A percentile compares a stretch with the other conserved stretches of the same genome.
phyloP scores from a whole-genome alignment of 2,888 invertebrate genomes.

The Allacma fusca region DNA sequence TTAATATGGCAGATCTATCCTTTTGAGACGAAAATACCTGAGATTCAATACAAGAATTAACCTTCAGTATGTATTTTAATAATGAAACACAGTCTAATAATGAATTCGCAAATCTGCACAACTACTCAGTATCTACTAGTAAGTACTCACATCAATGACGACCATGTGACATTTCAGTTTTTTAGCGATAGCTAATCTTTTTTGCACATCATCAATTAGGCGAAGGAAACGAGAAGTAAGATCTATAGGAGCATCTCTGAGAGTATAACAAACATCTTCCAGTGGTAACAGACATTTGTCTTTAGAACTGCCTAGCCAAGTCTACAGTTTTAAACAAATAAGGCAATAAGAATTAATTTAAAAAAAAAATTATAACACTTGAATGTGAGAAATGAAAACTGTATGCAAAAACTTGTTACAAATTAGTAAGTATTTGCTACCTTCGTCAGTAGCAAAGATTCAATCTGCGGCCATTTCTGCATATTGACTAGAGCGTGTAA shows the following conservation, averaged over 20 bases:
- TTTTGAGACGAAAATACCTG: slow-evolving; percentile 69
- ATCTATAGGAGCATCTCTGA: slow-evolving; percentile 65
- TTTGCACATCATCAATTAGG: slow-evolving; percentile 69
- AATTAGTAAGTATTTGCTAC: slow-evolving; percentile 64
- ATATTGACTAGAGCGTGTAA: slow-evolving; percentile 71
- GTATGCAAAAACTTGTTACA: background rate
- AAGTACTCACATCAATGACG: slow-evolving; percentile 69
- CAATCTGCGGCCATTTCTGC: slow-evolving; percentile 72
- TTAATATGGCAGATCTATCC: slow-evolving; percentile 71
- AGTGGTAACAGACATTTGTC: slow-evolving; percentile 65
- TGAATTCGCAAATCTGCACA: too few relatives aligned
- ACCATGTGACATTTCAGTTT: slow-evolving; percentile 73
- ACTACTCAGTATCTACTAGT: background rate
- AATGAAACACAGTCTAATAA: too few relatives aligned
- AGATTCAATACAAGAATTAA: slow-evolving; percentile 28
- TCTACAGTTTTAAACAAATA: slow-evolving; percentile 62
- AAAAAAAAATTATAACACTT: slow-evolving; percentile 14
- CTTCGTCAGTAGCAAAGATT: slow-evolving; percentile 71
- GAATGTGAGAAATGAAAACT: background rate
- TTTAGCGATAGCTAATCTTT: slow-evolving; percentile 71
- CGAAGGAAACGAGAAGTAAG: slow-evolving; percentile 70
- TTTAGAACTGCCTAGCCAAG: slow-evolving; percentile 66
- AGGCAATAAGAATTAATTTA: slow-evolving; percentile 18
- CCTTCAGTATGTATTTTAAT: background rate
- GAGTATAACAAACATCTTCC: slow-evolving; percentile 66